phyloP scores from a whole-genome alignment of 2,113 vertebrate species.

The Odobenus rosmarus region DNA sequence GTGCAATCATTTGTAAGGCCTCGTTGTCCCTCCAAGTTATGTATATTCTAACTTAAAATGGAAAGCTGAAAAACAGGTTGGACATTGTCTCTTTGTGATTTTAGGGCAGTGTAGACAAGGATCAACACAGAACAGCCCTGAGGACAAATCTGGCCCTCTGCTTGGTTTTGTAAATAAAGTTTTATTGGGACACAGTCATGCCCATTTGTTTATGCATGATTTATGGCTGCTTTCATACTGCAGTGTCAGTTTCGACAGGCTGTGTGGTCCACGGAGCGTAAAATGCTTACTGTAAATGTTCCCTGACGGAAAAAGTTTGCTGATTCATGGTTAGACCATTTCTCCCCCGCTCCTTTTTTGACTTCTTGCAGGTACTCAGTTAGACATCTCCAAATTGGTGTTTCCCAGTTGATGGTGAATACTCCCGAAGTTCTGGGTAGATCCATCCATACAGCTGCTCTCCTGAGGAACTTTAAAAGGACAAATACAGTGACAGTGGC shows the following conservation, averaged over 20 bases:
- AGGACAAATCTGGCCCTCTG: not conserved
- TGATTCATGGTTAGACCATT: rapidly evolving
- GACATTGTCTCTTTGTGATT: not conserved
- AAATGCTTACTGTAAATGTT: not conserved
- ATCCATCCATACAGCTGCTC: rapidly evolving
- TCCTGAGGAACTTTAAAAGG: not conserved
- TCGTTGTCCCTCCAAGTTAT: not conserved
- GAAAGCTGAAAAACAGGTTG: not conserved
- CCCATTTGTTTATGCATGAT: not conserved
- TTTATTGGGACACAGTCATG: not conserved
- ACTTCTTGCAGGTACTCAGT: not conserved
- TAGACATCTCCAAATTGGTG: not conserved
- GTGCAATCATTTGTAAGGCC: not conserved
- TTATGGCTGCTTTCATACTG: not conserved
- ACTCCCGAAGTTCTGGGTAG: not conserved
- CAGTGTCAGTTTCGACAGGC: not conserved
- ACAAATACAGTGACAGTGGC: not conserved
- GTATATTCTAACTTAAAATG: not conserved
- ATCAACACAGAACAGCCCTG: not conserved
- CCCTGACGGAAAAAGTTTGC: not conserved
- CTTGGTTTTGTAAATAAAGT: not conserved
- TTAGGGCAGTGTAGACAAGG: not conserved
- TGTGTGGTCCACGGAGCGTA: not conserved
- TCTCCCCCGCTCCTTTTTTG: not conserved
- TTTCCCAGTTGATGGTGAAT: not conserved